Evolutionary conservation across 1,140 invertebrate genomes (phyloP), one percentile per base, ranked within the genome.

Genomic region (Ephestia elutella): DNA sequence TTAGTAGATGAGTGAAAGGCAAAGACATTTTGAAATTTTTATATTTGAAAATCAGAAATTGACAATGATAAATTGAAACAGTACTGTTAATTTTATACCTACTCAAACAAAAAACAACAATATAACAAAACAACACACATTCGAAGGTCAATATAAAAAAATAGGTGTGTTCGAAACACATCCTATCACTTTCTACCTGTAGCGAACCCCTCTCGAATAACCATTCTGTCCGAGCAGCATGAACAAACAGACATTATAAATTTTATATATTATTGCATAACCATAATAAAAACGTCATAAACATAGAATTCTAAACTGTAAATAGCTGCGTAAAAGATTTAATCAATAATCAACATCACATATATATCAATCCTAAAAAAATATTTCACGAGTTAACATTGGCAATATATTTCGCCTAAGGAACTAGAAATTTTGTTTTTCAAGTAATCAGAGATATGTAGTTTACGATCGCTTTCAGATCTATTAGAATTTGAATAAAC

Each of bases 151-250:
- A 62, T 65, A 70, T 58, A 60, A 62, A 64, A 66, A 68, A 63
- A 63, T 72, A 17, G 62, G 60, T 63, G 59, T 49, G 21, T 65
- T 51, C 56, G 48, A 64, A 53, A 18, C 32, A 65, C 50, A 62
- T 32, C 38, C 55, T 56, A 60, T 49, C 20, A 38, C 25, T 62
- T 56, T 80, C 81, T 87, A 87, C 80, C 82, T 84, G 80, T 81
- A 81, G 68, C 75, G 77, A 71, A 80, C 78, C 75, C 73, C 85
- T 80, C 82, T 79, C 72, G 79, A 78, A 65, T 80, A 86, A 69
- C 78, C 82, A 63, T 83, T 82, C 85, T 86, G 73, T 82, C 70
- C 73, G 64, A 76, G 84, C 81, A 74, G 84, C 84, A 65, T 76
- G 72, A 75, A 86, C 62, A 72, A 62, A 73, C 62, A 80, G 66